Conservation (phyloP, 2,888 invertebrate genomes). For the Dryococelus australis region DNA sequence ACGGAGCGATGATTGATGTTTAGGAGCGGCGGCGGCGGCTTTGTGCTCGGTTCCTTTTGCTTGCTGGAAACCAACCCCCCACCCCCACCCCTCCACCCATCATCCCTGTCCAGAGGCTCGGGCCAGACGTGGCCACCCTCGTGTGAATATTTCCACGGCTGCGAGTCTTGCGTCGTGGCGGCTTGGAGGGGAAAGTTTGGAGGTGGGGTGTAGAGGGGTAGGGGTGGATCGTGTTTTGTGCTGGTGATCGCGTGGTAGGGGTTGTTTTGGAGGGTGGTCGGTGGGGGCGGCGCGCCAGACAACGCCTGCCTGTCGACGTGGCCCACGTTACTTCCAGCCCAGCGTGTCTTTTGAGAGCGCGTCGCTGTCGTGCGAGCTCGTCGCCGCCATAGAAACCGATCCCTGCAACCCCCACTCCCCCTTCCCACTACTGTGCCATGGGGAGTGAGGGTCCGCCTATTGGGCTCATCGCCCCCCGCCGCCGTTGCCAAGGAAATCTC, state of each 20-base stretch:
- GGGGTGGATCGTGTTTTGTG: background rate
- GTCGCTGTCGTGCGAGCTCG: background rate
- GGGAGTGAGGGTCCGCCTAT: background rate
- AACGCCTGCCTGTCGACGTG: no score
- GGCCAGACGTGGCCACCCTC: background rate
- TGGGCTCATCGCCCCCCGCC: background rate
- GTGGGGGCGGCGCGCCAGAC: no score
- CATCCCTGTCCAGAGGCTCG: no score
- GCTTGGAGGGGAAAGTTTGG: no score
- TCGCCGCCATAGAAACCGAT: no score
- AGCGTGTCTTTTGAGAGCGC: constrained; percentile 22
- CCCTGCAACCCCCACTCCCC: background rate
- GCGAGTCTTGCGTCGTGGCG: background rate
- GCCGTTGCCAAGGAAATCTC: background rate
- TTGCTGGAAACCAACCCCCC: background rate
- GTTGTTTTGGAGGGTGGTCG: no score
- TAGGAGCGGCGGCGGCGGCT: background rate
- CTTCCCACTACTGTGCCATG: no score
- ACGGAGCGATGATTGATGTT: background rate
- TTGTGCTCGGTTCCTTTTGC: background rate
- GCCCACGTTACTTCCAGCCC: constrained; percentile 23
- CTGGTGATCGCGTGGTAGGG: no score
- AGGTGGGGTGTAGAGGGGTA: no score
- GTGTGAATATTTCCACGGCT: background rate
- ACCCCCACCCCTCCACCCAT: background rate